Conservation (phyloP, 2,888 invertebrate species). For the Neria commutata region DNA sequence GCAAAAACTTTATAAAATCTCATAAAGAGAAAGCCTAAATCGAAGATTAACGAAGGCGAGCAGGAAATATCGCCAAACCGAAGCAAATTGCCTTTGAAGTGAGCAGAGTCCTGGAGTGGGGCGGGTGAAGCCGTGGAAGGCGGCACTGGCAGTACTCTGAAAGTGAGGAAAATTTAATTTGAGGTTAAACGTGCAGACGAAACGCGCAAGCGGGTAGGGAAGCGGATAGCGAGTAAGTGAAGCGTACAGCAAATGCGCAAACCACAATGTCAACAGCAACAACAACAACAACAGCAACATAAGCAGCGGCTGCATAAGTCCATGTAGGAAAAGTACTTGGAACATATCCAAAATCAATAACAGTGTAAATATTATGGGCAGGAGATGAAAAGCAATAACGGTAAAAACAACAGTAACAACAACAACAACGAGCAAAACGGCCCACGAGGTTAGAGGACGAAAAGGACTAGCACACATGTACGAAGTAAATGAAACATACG, state of each 20-base stretch:
- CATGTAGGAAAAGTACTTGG: neutral
- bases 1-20: too few relatives aligned
- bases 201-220: neutral
- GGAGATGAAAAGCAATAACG: slow-evolving; percentile 10
- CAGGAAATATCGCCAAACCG: neutral
- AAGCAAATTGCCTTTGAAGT: neutral
- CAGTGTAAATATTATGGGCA: slow-evolving; percentile 46
- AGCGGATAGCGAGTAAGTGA: neutral
- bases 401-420: neutral
- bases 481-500: slow-evolving; percentile 30
- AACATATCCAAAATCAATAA: slow-evolving; percentile 44
- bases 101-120: too few relatives aligned
- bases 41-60: neutral
- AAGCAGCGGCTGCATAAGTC: neutral
- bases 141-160: too few relatives aligned
- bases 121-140: too few relatives aligned
- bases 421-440: slow-evolving; percentile 6
- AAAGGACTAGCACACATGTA: slow-evolving; percentile 38
- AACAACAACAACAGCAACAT: neutral
- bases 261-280: neutral
- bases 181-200: neutral
- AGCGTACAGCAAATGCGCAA: neutral
- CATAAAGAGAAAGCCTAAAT: neutral
- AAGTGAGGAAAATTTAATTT: neutral
- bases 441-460: slow-evolving; percentile 32